Base-by-base conservation (phyloP, 2,888 invertebrate species). In the Phasia obesa region DNA sequence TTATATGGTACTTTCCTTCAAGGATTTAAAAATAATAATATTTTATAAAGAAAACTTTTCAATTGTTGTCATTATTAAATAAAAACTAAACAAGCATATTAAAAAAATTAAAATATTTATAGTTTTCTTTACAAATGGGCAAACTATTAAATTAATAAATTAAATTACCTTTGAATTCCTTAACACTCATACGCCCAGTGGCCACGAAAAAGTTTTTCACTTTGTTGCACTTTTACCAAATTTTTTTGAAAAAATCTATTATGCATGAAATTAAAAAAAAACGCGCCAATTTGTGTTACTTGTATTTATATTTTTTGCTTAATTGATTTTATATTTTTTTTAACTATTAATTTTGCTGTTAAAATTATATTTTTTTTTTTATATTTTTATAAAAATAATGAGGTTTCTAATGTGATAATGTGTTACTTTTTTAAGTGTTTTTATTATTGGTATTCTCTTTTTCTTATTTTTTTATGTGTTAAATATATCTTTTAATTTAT, bases 121-220 rank as follows among this genome's bases (percentile, higher is more conserved):
- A 4, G 3, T 35, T 35, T 11, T 35, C 35, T 35, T 9, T 35
- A 3, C 11, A 11, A 35, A 35, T 35, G 2, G 35, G 11, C 1
- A 35, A 35, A 35, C 31, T 31, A 31, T 5, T 31, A 31, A 31
- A 35, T 11, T 35, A 35, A 11, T 35, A 35, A 35, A 35, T 1
- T 35, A 35, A 74, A 55, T 60, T 75, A 79, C 79, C 83, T 75
- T 60, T 44, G 71, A 79, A n/a, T 71, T 75, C 27, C 38, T 60
- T 47, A 83, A 75, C 75, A 79, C 75, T 83, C 83, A 83, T 83
- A 83, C 79, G 79, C 55, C 73, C 31, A 15, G 59, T 42, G 27
- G 42, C 0, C 47, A 3, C 25, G 44, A 17, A 65, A 57, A 57
- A 4, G 6, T 19, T 65, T 55, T 59, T 51, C 44, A 23, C 5